Evolutionary conservation across 2,113 vertebrate species (phyloP), one percentile per base, ranked within the genome.

Genomic region (Notothenia rossii): DNA sequence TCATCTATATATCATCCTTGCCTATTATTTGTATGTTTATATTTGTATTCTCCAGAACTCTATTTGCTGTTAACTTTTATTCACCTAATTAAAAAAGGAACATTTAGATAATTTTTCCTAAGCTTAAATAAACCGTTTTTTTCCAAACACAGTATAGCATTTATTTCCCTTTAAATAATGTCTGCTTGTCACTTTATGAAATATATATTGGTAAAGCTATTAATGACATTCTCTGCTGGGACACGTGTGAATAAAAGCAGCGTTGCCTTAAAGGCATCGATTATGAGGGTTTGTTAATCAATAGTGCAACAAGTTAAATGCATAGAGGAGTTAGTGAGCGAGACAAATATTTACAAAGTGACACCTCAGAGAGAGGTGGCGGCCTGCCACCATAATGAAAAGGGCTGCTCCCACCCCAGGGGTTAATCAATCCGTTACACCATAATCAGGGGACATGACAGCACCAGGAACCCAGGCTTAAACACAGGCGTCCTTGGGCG

Each of bases 351-450:
- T 81, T 79, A 82, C 65, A 82, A 76, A 85, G 66, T 55, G 73
- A 81, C 40, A 66, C 63, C 77, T 17, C 51, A 10, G 65, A 80
- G 81, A 83, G 53, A n/a, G 43, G 68, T 55, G 56, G 51, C 7
- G 53, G 58, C 63, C 80, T 66, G 68, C 49, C 75, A 67, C 48
- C 8, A 3, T 70, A 73, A 81, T 72, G 40, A 77, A 89, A 86
- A 75, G 33, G 48, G 80, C 25, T 56, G 50, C 56, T 58, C 77
- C 80, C 86, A 75, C 80, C 82, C 13, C 8, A 79, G 84, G 90
- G 90, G 86, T 93, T 91, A 88, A 90, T 93, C 89, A 90, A 90
- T 92, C 86, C 67, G 78, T 81, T 84, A 67, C 66, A 80, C 80
- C 81, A 80, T 90, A 89, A 91, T 90, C 78, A 71, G 78, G 70